Evolutionary conservation across 1,140 invertebrate species (phyloP).

Genomic region (Lordiphosa stackelbergi): DNA sequence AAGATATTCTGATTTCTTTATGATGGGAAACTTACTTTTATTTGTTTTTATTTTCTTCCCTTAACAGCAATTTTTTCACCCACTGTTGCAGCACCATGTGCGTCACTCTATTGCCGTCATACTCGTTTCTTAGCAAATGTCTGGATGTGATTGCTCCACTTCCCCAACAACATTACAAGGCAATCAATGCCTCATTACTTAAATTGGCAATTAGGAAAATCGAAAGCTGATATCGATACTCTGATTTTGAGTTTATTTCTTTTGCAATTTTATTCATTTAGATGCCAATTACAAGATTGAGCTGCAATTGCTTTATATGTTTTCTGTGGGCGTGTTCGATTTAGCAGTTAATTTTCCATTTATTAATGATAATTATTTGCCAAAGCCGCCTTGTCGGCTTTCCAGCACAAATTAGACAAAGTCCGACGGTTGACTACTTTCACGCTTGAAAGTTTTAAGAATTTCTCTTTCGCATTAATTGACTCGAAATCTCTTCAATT

Average conservation of each 20-base stretch:
- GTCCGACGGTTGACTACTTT: conserved; percentile 41
- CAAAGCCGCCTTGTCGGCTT: conserved; percentile 29
- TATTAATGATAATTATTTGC: conserved; percentile 29
- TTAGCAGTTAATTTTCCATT: conserved; percentile 42
- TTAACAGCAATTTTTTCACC: not conserved
- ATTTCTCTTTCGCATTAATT: conserved; percentile 74
- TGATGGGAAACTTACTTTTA: no score
- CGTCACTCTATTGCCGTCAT: conserved; percentile 4
- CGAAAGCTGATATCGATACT: conserved; percentile 30
- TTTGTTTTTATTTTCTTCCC: no score
- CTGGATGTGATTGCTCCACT: conserved; percentile 45
- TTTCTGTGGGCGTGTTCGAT: conserved; percentile 43
- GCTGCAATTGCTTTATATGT: not conserved
- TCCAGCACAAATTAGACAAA: conserved; percentile 53
- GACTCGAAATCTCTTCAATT: conserved; percentile 69
- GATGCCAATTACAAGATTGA: conserved; percentile 57
- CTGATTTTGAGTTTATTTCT: conserved; percentile 21
- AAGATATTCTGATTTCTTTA: no score
- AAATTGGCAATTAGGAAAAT: conserved; percentile 53
- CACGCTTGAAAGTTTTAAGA: conserved; percentile 65
- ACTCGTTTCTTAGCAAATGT: conserved; percentile 4
- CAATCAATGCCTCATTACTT: conserved; percentile 41
- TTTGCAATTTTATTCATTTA: conserved; percentile 45
- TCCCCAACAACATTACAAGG: conserved; percentile 36
- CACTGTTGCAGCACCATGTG: conserved; percentile 6